Percentiles rank a stretch among this genome's conserved stretches.
phyloP scores from a whole-genome alignment of 1,140 invertebrate genomes.

The Cotesia glomerata region DNA sequence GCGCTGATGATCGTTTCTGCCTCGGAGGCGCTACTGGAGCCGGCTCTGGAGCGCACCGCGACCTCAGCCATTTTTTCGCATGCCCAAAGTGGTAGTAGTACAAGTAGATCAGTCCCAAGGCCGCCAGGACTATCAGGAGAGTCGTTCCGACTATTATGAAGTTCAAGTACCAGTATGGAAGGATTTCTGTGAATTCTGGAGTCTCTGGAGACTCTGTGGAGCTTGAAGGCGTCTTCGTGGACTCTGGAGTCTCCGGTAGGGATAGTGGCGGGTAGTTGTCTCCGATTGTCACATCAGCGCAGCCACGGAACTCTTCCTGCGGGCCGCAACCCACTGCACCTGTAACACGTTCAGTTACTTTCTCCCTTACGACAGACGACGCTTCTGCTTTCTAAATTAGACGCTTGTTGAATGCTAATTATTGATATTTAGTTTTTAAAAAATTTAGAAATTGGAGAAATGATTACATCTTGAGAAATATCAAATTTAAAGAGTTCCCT shows the following conservation, averaged over 20 bases:
- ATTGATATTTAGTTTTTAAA: too few species aligned
- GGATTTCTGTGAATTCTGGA: slow-evolving; percentile 32
- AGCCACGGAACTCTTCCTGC: slow-evolving; percentile 87
- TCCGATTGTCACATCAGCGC: slow-evolving; percentile 80
- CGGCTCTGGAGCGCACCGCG: slow-evolving; percentile 42
- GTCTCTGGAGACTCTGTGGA: slow-evolving; percentile 28
- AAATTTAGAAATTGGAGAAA: too few species aligned
- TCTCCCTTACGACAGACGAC: too few species aligned
- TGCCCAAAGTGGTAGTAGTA: slow-evolving; percentile 61
- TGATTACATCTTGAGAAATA: too few species aligned
- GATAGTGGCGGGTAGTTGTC: slow-evolving; percentile 53
- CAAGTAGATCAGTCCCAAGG: slow-evolving; percentile 57
- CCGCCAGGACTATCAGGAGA: slow-evolving; percentile 57
- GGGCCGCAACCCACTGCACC: slow-evolving; percentile 81
- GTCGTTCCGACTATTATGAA: slow-evolving; percentile 58
- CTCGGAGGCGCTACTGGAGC: slow-evolving; percentile 62
- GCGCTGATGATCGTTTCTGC: slow-evolving; percentile 53
- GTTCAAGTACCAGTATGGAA: slow-evolving; percentile 54
- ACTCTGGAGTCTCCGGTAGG: slow-evolving; percentile 19
- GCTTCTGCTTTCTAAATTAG: too few species aligned
- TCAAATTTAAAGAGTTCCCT: too few species aligned
- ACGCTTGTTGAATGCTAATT: not conserved
- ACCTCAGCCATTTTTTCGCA: slow-evolving; percentile 60
- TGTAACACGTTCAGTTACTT: not conserved
- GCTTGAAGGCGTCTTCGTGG: slow-evolving; percentile 37